A percentile compares a stretch with the other conserved stretches of the same genome.
Evolutionary conservation across 2,888 invertebrate genomes (phyloP).

Genomic region (Mystacides longicornis): DNA sequence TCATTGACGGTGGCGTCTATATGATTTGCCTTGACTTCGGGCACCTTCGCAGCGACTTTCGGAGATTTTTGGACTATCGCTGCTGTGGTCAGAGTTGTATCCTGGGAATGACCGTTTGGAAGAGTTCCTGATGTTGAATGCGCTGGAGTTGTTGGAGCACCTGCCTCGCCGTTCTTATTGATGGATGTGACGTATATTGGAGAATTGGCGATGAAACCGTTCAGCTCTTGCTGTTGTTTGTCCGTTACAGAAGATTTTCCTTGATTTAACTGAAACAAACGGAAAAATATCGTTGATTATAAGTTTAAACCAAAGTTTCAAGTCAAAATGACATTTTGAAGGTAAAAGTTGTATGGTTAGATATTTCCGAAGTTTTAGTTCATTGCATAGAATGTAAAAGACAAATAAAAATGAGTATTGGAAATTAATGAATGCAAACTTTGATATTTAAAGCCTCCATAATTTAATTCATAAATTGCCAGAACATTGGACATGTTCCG

Average conservation of each 20-base stretch:
- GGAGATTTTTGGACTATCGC: constrained; percentile 26
- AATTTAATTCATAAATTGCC: too few relatives aligned
- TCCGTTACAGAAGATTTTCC: constrained; percentile 43
- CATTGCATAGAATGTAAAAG: too few relatives aligned
- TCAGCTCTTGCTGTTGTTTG: constrained; percentile 50
- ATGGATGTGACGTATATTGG: constrained; percentile 79
- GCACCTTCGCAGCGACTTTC: constrained; percentile 10
- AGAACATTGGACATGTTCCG: too few relatives aligned
- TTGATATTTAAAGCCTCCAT: too few relatives aligned
- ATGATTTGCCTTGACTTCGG: constrained; percentile 21
- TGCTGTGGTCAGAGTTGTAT: constrained; percentile 26
- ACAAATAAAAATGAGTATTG: too few relatives aligned
- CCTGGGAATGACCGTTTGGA: constrained; percentile 40
- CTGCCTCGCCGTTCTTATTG: constrained; percentile 48
- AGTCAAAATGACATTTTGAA: too few relatives aligned
- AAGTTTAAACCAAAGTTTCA: too few relatives aligned
- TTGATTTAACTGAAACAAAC: constrained; percentile 54
- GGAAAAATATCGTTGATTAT: neutral
- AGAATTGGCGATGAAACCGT: constrained; percentile 75
- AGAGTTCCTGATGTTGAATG: constrained; percentile 43
- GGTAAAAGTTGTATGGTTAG: too few relatives aligned
- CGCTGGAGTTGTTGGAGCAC: constrained; percentile 43
- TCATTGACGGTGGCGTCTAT: constrained; percentile 16
- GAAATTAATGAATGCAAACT: too few relatives aligned
- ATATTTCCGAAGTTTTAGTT: too few relatives aligned